Percentiles rank a stretch among this genome's conserved stretches.
phyloP scores from a whole-genome alignment of 2,888 invertebrate species.

The Exephanes ischioxanthus region DNA sequence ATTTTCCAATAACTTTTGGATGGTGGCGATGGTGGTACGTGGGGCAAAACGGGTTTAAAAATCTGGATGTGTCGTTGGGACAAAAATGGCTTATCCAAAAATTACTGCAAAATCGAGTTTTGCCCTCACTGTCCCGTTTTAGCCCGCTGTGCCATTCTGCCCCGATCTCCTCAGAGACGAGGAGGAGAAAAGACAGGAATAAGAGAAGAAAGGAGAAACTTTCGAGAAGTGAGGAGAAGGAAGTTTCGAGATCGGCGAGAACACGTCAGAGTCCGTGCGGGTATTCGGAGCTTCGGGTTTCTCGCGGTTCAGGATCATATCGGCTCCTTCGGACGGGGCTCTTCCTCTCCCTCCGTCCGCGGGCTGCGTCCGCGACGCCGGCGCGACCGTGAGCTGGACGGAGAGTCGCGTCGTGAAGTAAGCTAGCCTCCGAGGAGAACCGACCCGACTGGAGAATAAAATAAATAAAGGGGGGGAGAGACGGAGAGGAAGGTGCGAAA shows the following conservation, averaged over 20 bases:
- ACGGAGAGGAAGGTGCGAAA: slow-evolving; percentile 63
- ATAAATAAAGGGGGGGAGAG: slow-evolving; percentile 37
- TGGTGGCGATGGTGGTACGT: too few species aligned
- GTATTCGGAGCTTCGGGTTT: slow-evolving; percentile 33
- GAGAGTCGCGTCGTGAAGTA: neutral
- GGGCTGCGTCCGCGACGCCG: neutral
- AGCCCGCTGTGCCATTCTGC: too few species aligned
- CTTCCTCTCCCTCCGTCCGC: neutral
- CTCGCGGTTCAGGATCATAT: slow-evolving; percentile 30
- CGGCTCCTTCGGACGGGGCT: neutral
- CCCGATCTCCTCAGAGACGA: slow-evolving; percentile 1
- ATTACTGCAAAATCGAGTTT: too few species aligned
- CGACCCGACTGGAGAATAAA: slow-evolving; percentile 3
- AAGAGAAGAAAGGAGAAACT: neutral
- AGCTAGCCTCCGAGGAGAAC: slow-evolving; percentile 14
- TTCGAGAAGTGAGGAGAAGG: neutral
- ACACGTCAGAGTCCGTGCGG: slow-evolving; percentile 16
- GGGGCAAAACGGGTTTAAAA: too few species aligned
- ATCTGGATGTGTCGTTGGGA: too few species aligned
- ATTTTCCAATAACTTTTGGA: too few species aligned
- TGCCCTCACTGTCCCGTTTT: too few species aligned
- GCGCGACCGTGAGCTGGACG: slow-evolving; percentile 1
- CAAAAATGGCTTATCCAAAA: too few species aligned
- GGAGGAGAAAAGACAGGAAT: slow-evolving; percentile 1
- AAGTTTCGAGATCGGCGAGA: slow-evolving; percentile 14